Evolutionary conservation across 2,888 invertebrate genomes (phyloP).

Genomic region (Timema podura): DNA sequence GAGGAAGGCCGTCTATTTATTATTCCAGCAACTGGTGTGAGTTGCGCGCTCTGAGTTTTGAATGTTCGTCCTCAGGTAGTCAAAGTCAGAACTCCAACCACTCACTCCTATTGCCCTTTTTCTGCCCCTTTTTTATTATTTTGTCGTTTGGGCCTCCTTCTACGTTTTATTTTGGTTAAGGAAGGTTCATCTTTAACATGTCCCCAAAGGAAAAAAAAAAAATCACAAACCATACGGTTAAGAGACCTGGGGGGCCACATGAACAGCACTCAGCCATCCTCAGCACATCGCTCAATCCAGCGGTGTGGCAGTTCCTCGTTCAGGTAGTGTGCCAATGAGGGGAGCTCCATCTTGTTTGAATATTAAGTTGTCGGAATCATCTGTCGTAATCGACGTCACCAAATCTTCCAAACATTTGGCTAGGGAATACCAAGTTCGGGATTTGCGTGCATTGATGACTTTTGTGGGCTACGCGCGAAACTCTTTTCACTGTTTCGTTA

Average conservation of each 20-base stretch:
- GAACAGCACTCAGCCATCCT: background rate
- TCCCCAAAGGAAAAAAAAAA: background rate
- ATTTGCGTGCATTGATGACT: background rate
- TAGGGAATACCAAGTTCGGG: background rate
- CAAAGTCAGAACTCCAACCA: too few species aligned
- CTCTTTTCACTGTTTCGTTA: background rate
- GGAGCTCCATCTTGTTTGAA: conserved; percentile 2
- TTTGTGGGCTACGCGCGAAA: conserved; percentile 4
- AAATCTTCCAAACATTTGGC: background rate
- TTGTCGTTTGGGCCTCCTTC: too few species aligned
- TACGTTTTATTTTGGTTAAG: too few species aligned
- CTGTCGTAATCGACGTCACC: background rate
- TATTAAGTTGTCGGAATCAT: background rate
- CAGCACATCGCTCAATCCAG: background rate
- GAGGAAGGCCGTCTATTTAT: too few species aligned
- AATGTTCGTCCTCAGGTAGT: too few species aligned
- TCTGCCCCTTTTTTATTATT: too few species aligned
- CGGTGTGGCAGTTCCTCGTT: background rate
- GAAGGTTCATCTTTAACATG: background rate
- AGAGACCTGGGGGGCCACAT: conserved; percentile 4
- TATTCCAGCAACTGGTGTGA: too few species aligned
- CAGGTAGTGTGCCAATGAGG: conserved; percentile 10
- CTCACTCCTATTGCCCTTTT: too few species aligned
- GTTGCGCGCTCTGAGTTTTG: too few species aligned
- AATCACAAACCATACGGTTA: background rate